These are phyloP conservation scores for Leptobrachium ailaonicum DNA, from an alignment of 2,113 vertebrate genomes.

Conservation along the genomic window DNA sequence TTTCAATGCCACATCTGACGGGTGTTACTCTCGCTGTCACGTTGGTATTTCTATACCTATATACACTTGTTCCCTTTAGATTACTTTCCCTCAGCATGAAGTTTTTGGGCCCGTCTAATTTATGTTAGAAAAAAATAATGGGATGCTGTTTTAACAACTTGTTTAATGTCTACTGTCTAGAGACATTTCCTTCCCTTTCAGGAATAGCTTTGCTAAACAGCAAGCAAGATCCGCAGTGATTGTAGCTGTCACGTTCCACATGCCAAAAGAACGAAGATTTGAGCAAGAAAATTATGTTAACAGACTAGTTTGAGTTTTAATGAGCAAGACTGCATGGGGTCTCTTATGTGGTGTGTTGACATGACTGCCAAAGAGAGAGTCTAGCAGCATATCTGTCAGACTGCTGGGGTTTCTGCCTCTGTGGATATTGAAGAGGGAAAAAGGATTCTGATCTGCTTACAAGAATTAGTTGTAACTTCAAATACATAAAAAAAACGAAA, in stretches of 20 bases:
- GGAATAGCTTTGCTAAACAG: slow-evolving; percentile 4
- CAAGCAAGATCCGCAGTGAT: slow-evolving; percentile 13
- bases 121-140: slow-evolving; percentile 15
- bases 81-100: slow-evolving; percentile 3
- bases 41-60: slow-evolving; percentile 8
- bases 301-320: slow-evolving; percentile 28
- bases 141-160: slow-evolving; percentile 23
- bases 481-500: not conserved
- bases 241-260: slow-evolving; percentile 40
- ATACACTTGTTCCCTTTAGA: not conserved
- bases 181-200: slow-evolving; percentile 15
- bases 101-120: slow-evolving; percentile 6
- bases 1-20: not conserved
- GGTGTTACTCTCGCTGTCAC: not conserved
- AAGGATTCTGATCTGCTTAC: not conserved
- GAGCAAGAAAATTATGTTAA: slow-evolving; percentile 38
- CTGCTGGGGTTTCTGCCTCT: slow-evolving; percentile 16
- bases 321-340: slow-evolving; percentile 36
- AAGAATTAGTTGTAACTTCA: slow-evolving; percentile 15
- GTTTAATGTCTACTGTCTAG: not conserved
- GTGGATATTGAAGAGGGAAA: slow-evolving; percentile 9
- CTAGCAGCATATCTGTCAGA: slow-evolving; percentile 18
- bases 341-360: slow-evolving; percentile 23
- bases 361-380: slow-evolving; percentile 28
- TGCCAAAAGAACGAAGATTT: slow-evolving; percentile 33